Conservation (phyloP, 2,113 vertebrate genomes). For the Climacteris rufus region DNA sequence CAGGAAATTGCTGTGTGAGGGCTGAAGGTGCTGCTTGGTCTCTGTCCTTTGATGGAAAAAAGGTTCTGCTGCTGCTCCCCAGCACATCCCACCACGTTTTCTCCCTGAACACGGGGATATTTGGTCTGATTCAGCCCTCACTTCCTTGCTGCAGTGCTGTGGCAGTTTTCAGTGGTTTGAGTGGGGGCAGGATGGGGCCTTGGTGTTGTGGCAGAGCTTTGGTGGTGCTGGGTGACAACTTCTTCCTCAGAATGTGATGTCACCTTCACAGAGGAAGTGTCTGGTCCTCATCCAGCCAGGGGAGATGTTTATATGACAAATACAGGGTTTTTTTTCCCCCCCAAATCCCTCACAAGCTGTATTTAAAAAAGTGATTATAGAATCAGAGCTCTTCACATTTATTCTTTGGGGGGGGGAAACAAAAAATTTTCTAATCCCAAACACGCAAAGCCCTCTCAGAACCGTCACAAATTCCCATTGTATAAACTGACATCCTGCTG, state of each 20-base stretch:
- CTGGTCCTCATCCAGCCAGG: neutral
- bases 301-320: neutral
- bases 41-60: neutral
- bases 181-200: neutral
- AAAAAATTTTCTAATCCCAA: neutral
- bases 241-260: neutral
- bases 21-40: neutral
- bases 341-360: neutral
- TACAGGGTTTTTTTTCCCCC: neutral
- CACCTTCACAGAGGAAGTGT: neutral
- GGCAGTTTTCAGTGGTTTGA: no score
- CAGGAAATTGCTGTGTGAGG: neutral
- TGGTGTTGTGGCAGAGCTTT: neutral
- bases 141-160: neutral
- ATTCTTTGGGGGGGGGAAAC: neutral
- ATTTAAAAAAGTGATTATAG: neutral
- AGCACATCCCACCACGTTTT: neutral
- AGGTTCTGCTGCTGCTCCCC: neutral
- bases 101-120: accelerated
- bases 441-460: neutral
- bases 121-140: neutral
- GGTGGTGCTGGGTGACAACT: neutral
- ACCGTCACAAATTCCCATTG: neutral
- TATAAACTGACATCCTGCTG: neutral
- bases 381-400: neutral